Evolutionary conservation across 2,113 vertebrate species (phyloP), one percentile per base, ranked within the genome.

Genomic region (Malaclemys terrapin): DNA sequence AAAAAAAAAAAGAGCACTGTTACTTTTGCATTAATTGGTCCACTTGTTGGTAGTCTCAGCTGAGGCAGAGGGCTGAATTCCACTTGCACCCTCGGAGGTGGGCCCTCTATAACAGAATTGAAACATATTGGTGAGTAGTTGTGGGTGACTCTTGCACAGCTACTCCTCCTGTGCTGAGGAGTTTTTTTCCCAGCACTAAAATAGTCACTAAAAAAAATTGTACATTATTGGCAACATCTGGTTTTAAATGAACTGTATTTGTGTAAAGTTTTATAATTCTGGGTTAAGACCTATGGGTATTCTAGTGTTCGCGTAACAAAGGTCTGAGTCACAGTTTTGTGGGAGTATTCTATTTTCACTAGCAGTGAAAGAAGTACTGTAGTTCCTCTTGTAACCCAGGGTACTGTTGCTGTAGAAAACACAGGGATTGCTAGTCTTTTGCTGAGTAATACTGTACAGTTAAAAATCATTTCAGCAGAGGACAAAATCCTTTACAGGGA

Each of bases 41-140:
- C n/a, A n/a, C 65, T 72, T 38, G 65, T 38, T 72, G 65, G n/a
- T 72, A 72, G 17, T 72, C 65, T 72, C 65, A 38, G 17, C 65
- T 72, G n/a, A 38, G 5, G n/a, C 8, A 38, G 65, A 72, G 17
- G n/a, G n/a, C 35, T 72, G 65, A 72, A 72, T 72, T 72, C 65
- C 16, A 10, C 69, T 79, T 49, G 87, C 0, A 0, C 49, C 35
- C 83, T 50, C 0, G 0, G 59, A 17, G 24, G 0, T 0, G 17
- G 56, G 20, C 85, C 5, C 31, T 24, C 50, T 24, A 29, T 52
- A 75, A 50, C 56, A 50, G 49, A 3, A 4, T 25, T 38, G 1
- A 0, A 0, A 31, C 93, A 38, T 72, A 31, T n/a, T 80, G 38
- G 14, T 49, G 53, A 7, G 42, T 65, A 65, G 82, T 19, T 11